phyloP scores from a whole-genome alignment of 2,113 vertebrate genomes.

The Noctilio leporinus region DNA sequence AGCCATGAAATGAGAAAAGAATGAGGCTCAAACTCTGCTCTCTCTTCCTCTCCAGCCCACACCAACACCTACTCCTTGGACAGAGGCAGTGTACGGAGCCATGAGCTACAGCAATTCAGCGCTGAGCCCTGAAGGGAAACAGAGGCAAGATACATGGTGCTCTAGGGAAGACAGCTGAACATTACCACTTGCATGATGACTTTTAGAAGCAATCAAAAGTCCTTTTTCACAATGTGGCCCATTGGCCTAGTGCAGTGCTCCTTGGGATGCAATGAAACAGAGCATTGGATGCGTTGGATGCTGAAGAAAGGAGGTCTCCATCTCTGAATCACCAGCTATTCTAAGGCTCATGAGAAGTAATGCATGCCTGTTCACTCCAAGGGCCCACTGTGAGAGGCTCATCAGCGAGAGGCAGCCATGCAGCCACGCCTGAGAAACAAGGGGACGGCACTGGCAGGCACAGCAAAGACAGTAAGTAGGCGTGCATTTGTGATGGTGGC shows the following conservation, averaged over 20 bases:
- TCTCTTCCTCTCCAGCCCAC: neutral
- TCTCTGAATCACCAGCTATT: neutral
- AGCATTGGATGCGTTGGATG: neutral
- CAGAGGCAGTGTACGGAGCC: neutral
- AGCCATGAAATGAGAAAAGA: neutral
- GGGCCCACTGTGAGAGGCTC: neutral
- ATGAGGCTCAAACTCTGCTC: neutral
- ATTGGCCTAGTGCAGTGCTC: neutral
- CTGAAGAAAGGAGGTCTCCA: neutral
- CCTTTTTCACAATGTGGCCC: neutral
- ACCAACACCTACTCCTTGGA: accelerated
- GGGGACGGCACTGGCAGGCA: neutral
- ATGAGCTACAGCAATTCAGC: accelerated
- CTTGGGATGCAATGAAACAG: neutral
- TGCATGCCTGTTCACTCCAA: neutral
- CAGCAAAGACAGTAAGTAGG: neutral
- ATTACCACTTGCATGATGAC: neutral
- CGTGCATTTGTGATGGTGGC: neutral
- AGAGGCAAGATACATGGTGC: accelerated
- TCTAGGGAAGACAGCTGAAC: neutral
- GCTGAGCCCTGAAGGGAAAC: neutral
- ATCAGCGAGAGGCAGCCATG: too few relatives aligned
- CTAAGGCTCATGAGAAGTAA: neutral
- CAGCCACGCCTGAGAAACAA: neutral
- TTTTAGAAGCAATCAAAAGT: neutral